Evolutionary conservation across 2,113 vertebrate genomes (phyloP), one percentile per base, ranked within the genome.

Genomic region (Pachycephala philippinensis): DNA sequence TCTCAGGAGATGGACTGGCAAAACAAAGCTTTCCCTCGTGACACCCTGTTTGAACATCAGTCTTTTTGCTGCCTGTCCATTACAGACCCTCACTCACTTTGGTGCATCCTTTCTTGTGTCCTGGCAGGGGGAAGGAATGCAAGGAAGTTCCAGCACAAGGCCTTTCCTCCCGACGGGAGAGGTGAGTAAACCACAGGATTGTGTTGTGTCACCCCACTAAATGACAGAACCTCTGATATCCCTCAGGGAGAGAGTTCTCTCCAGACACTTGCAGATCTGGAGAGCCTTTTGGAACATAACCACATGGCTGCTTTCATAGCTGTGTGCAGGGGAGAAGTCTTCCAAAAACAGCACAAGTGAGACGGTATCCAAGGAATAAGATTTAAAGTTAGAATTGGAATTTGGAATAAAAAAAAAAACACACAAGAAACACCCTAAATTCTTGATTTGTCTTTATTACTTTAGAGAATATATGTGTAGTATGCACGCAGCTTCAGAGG

Each of bases 121-220:
- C 63, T 61, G 89, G 15, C 91, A 99, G 99, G 98, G 69, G 97
- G 98, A 90, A 98, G 98, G 96, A 98, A 96, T 84, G 40, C 97
- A 40, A 97, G 95, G 96, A 99, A 98, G 97, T 98, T 97, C 71
- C 98, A 98, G 82, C 89, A 97, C 77, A 97, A 95, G 84, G 75
- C 96, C 45, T 63, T 97, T 78, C 93, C 97, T 39, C 69, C 90
- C 30, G 93, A 98, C 1, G 98, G 98, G 45, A 98, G 97, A 98
- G 97, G 99, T 99, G 93, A 97, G 97, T 90, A 50, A 87, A 56
- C 4, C 35, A 19, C 28, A 35, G 5, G 16, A 39, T 30, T 52
- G 4, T 3, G 56, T 49, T n/a, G 42, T 11, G 1, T 83, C 40
- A 54, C 33, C 35, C 52, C 47, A 9, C 26, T 50, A 19, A 63